Evolutionary conservation across 2,113 vertebrate genomes (phyloP).

Genomic region (Regulus satrapa): DNA sequence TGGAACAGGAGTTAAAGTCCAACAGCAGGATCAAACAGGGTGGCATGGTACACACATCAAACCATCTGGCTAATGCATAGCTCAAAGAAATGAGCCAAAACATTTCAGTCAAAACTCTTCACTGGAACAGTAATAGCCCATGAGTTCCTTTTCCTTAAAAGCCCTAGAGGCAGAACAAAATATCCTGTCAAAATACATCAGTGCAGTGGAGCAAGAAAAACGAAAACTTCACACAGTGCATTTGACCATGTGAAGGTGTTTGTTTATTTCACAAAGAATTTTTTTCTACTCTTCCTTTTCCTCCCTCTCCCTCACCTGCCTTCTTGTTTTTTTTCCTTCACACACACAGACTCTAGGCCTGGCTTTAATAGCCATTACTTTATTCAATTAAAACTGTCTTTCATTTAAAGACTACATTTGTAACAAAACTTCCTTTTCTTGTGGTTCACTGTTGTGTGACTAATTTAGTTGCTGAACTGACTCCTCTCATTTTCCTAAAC

Average conservation of each 20-base stretch:
- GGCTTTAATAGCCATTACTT: not conserved
- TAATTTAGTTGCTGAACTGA: not conserved
- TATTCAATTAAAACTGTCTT: not conserved
- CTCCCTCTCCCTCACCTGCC: not conserved
- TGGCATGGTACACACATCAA: slow-evolving; percentile 16
- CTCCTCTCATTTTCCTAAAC: not conserved
- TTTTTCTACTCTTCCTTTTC: not conserved
- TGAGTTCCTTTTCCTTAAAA: slow-evolving; percentile 41
- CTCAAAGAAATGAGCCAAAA: slow-evolving; percentile 50
- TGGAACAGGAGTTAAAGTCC: slow-evolving; percentile 24
- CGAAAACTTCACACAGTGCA: not conserved
- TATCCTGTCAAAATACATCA: slow-evolving; percentile 64
- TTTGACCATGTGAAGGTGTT: slow-evolving; percentile 1
- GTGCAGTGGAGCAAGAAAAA: slow-evolving; percentile 35
- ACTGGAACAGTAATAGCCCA: slow-evolving; percentile 31
- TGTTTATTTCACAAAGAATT: not conserved
- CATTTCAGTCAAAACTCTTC: slow-evolving; percentile 40
- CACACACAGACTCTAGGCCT: not conserved
- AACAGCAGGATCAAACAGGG: slow-evolving; percentile 22
- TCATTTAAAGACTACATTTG: not conserved
- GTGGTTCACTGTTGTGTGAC: not conserved
- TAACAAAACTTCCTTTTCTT: not conserved
- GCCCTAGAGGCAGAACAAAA: slow-evolving; percentile 54
- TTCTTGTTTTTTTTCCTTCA: not conserved
- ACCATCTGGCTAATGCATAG: slow-evolving; percentile 48